Conservation (phyloP, 2,888 invertebrate genomes). For the Eutolmus rufibarbis region DNA sequence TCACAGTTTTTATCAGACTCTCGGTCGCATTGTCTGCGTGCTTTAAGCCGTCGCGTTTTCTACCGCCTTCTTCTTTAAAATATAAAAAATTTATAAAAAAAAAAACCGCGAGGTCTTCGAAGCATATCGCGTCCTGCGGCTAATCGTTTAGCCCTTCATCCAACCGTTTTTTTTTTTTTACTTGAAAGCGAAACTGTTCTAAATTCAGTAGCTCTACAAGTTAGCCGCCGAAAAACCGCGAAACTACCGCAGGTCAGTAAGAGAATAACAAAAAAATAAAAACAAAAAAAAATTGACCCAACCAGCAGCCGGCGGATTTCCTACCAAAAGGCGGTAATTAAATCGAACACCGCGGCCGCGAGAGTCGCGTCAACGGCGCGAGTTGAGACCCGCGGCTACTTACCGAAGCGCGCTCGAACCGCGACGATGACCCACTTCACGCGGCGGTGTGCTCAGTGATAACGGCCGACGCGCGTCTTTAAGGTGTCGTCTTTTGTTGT, state of each 20-base stretch:
- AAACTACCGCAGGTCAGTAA: not conserved
- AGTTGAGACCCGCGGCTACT: not conserved
- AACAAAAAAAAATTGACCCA: not conserved
- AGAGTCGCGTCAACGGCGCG: not conserved
- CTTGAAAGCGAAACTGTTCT: not conserved
- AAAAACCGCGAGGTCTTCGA: not conserved
- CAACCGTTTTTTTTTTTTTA: not conserved
- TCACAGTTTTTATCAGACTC: slow-evolving; percentile 40
- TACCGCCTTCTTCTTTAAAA: not conserved
- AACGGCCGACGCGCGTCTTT: not conserved
- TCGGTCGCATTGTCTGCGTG: slow-evolving; percentile 37
- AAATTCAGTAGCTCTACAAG: not conserved
- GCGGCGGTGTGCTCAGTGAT: not conserved
- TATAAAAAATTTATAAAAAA: no score
- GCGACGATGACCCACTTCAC: slow-evolving; percentile 11
- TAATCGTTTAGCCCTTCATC: not conserved
- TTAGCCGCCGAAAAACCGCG: not conserved
- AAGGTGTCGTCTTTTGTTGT: not conserved
- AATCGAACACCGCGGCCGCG: not conserved
- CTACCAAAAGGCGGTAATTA: slow-evolving; percentile 12
- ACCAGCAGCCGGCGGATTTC: not conserved
- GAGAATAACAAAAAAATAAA: not conserved
- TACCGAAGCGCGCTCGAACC: not conserved
- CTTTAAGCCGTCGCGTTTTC: not conserved
- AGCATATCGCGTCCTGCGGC: not conserved